Base-by-base conservation (phyloP, 2,888 invertebrate species). In the Encarsia formosa region DNA sequence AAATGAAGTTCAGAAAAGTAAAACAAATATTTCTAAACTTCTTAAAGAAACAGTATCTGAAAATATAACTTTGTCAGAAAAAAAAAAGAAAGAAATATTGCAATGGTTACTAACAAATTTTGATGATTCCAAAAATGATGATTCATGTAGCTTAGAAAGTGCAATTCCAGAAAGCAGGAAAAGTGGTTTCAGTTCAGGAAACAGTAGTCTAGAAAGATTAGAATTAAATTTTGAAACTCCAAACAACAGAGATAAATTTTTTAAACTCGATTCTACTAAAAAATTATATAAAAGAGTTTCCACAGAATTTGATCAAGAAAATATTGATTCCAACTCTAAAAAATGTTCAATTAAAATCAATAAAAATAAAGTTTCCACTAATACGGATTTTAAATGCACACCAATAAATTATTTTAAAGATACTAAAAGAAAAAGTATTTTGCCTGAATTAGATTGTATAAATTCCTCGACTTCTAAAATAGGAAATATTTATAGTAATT, bases 181-280 rank as follows among this genome's bases (percentile, higher is more conserved):
- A 44, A 61, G 63, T 45, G 65, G 65, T 49, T 16, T 56, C 19
- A 67, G 63, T 40, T 73, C 71, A 26, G 73, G 72, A 5, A 68
- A 73, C 37, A 73, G 72, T 32, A 73, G 72, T 47, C 60, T 74
- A 41, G 74, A 74, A 26, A 64, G 72, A 49, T 58, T 73, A 4
- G 74, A 74, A 39, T 40, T 63, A 55, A 63, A 67, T 46, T 67
- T 69, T 56, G 73, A 74, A 58, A 74, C 74, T 9, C 74, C 74
- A 9, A 74, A 74, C 56, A 74, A 74, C 57, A 67, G 74, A 24
- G 67, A 56, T 1, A 71, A 60, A 57, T 57, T 68, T 29, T 53
- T 50, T 1, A 62, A 54, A 22, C 26, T 35, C 20, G 34, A 4
- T 8, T 41, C n/a, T 20, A 13, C 5, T 13, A 22, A 32, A 39